Conservation (phyloP, 2,113 vertebrate genomes). For the Bubo blakistoni region DNA sequence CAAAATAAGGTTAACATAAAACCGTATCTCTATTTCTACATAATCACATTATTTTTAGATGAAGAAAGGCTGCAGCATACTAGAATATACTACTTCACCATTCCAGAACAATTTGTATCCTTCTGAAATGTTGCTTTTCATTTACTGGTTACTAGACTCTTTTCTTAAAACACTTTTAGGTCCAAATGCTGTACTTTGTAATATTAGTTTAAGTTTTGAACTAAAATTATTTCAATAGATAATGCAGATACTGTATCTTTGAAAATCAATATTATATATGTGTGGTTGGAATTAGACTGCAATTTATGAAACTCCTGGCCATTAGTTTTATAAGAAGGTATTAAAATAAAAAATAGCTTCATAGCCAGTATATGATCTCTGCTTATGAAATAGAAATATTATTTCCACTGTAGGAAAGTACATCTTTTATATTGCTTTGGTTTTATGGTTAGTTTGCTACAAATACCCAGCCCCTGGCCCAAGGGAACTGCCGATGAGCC, state of each 20-base stretch:
- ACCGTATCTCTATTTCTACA: neutral
- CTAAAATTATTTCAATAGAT: neutral
- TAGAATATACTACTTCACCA: neutral
- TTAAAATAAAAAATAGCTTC: constrained; percentile 38
- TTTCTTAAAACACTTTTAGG: neutral
- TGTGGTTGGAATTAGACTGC: neutral
- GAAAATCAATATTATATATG: neutral
- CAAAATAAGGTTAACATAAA: neutral
- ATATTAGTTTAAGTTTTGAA: neutral
- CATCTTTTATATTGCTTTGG: neutral
- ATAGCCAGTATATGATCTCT: neutral
- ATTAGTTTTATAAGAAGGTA: neutral
- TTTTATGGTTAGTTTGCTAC: neutral
- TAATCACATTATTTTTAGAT: neutral
- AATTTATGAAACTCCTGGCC: neutral
- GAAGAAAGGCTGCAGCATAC: neutral
- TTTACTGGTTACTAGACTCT: neutral
- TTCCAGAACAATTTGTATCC: neutral
- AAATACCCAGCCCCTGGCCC: neutral
- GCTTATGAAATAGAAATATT: neutral
- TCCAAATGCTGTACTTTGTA: neutral
- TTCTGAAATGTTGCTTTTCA: neutral
- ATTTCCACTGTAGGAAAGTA: neutral
- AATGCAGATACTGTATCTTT: neutral
- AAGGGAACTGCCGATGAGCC: neutral